A percentile compares a stretch with the other conserved stretches of the same genome.
Conservation (phyloP, 1,140 invertebrate species). For the Asbolus verrucosus region DNA sequence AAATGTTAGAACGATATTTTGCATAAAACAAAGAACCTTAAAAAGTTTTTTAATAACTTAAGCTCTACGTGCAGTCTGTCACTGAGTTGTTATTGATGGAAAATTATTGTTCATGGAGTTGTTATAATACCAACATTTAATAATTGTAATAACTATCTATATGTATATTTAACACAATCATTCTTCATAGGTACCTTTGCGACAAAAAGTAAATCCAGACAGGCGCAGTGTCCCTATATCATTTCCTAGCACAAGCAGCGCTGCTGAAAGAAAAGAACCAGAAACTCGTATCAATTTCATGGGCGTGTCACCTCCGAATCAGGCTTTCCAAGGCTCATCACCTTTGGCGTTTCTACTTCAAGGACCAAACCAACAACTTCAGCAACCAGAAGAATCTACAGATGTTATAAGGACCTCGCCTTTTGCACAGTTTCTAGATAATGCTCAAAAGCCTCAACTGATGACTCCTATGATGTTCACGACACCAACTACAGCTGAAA, state of each 20-base stretch:
- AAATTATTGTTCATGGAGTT: too few relatives aligned
- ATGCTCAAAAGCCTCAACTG: conserved; percentile 75
- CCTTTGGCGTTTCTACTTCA: conserved; percentile 66
- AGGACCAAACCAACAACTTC: conserved; percentile 57
- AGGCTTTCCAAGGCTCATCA: conserved; percentile 57
- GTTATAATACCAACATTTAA: too few relatives aligned
- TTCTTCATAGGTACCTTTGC: conserved; percentile 13
- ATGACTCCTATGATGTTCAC: conserved; percentile 89
- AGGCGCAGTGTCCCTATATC: conserved; percentile 38
- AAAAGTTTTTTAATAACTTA: not conserved
- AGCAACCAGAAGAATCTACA: conserved; percentile 52
- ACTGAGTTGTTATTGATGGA: too few relatives aligned
- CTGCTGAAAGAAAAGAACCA: not conserved
- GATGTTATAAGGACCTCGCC: conserved; percentile 65
- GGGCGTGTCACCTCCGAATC: conserved; percentile 12
- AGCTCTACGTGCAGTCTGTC: too few relatives aligned
- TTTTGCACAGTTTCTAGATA: conserved; percentile 67
- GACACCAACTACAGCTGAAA: conserved; percentile 59
- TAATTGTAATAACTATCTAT: not conserved
- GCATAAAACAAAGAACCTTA: too few relatives aligned
- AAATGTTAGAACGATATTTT: too few relatives aligned
- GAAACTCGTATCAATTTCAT: conserved; percentile 16
- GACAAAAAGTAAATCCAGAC: conserved; percentile 28
- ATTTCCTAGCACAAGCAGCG: conserved; percentile 15
- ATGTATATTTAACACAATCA: not conserved